Evolutionary conservation across 2,888 invertebrate genomes (phyloP).

Genomic region (Autographa gamma): DNA sequence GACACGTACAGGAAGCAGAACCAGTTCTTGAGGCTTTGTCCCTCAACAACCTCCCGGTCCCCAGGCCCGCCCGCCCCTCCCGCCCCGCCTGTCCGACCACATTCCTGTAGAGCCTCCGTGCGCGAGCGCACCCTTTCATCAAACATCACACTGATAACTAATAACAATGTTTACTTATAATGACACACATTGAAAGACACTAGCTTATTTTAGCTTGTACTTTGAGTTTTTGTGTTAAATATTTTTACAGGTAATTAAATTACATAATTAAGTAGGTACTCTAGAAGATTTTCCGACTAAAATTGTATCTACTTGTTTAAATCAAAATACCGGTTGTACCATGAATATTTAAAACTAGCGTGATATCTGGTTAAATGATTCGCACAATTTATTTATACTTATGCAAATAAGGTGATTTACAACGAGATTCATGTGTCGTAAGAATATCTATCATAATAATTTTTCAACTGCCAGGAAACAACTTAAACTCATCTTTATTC

Average conservation of each 20-base stretch:
- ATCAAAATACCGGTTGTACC: slow-evolving; percentile 35
- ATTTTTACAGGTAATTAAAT: background rate
- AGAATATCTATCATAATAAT: slow-evolving; percentile 26
- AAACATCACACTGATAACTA: slow-evolving; percentile 63
- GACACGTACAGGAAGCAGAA: slow-evolving; percentile 89
- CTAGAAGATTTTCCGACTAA: slow-evolving; percentile 5
- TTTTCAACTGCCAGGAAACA: slow-evolving; percentile 34
- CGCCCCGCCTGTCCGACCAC: slow-evolving; percentile 77
- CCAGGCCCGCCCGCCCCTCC: slow-evolving; percentile 64
- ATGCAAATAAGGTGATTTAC: slow-evolving; percentile 57
- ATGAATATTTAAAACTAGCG: slow-evolving; percentile 41
- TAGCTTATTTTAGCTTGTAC: background rate
- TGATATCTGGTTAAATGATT: slow-evolving; percentile 49
- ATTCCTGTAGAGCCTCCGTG: slow-evolving; percentile 83
- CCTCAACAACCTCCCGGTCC: slow-evolving; percentile 79
- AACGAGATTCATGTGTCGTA: slow-evolving; percentile 40
- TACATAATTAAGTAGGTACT: background rate
- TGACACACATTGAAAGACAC: background rate
- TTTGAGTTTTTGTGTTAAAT: background rate
- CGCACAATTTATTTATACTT: slow-evolving; percentile 55
- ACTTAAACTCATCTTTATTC: slow-evolving; percentile 21
- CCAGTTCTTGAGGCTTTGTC: slow-evolving; percentile 87
- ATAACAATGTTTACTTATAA: slow-evolving; percentile 41
- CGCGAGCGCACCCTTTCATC: slow-evolving; percentile 78
- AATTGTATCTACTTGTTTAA: slow-evolving; percentile 22